Evolutionary conservation across 2,113 vertebrate genomes (phyloP).

Genomic region (Heterotis niloticus): DNA sequence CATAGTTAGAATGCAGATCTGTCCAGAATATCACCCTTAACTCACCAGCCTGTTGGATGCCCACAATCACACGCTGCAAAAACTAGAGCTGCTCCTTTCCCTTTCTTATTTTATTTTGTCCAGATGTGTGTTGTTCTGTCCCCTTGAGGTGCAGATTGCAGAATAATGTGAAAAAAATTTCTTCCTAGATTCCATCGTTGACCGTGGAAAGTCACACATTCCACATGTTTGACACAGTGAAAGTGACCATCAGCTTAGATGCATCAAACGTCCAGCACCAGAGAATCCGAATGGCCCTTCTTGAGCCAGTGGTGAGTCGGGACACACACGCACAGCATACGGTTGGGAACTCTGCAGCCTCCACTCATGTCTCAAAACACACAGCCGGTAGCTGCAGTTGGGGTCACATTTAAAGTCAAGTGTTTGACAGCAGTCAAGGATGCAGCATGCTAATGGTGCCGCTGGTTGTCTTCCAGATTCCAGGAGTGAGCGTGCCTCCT

Average conservation of each 20-base stretch:
- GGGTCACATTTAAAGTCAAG: too few relatives aligned
- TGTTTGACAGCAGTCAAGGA: too few relatives aligned
- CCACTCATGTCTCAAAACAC: too few relatives aligned
- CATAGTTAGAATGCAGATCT: neutral
- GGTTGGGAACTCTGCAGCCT: too few relatives aligned
- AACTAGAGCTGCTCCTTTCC: neutral
- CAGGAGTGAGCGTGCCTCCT: constrained; percentile 58
- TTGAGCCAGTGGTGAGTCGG: constrained; percentile 82
- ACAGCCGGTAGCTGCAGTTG: too few relatives aligned
- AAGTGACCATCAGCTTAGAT: constrained; percentile 85
- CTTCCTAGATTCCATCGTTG: constrained; percentile 73
- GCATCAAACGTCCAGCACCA: constrained; percentile 93
- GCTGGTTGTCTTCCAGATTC: constrained; percentile 63
- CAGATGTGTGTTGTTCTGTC: neutral
- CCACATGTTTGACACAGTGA: constrained; percentile 84
- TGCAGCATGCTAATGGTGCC: too few relatives aligned
- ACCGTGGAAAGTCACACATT: constrained; percentile 80
- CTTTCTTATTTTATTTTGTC: neutral
- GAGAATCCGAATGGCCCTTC: constrained; percentile 90
- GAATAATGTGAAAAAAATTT: neutral
- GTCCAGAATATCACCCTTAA: too few relatives aligned
- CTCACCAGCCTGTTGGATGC: neutral
- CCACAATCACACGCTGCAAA: neutral
- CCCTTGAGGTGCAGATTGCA: too few relatives aligned
- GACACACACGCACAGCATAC: too few relatives aligned